Evolutionary conservation across 2,797 vertebrate genomes (phyloP).

Genomic region (Emys orbicularis): DNA sequence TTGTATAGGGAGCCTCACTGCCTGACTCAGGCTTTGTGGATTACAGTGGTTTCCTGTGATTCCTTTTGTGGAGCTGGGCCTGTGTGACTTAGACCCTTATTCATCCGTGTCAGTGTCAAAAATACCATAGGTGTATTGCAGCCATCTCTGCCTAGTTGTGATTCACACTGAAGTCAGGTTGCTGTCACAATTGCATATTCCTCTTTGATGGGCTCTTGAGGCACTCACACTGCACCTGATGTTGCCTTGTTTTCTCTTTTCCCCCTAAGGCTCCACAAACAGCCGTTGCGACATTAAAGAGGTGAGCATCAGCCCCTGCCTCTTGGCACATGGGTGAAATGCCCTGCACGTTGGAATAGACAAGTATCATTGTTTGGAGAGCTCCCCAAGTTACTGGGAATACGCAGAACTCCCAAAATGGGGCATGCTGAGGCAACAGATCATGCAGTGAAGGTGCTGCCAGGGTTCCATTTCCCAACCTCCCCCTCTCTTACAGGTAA

Average conservation of each 20-base stretch:
- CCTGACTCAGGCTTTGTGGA: not conserved
- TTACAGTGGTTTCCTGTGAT: not conserved
- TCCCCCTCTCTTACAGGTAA: too few species aligned
- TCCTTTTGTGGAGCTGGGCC: not conserved
- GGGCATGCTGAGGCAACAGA: too few species aligned
- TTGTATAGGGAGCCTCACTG: too few species aligned
- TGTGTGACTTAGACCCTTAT: not conserved
- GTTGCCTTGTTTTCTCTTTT: not conserved
- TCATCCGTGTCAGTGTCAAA: not conserved
- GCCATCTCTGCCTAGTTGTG: not conserved
- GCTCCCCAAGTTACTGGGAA: too few species aligned
- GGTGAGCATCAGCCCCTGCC: rapidly evolving
- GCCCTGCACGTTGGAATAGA: not conserved
- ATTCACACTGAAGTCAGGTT: not conserved
- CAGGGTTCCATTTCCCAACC: too few species aligned
- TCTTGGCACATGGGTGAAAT: not conserved
- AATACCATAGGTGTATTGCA: not conserved
- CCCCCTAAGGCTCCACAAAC: not conserved
- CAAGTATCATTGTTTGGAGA: not conserved
- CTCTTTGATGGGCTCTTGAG: not conserved
- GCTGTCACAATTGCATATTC: not conserved
- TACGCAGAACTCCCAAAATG: too few species aligned
- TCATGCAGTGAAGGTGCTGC: too few species aligned
- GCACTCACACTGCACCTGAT: not conserved
- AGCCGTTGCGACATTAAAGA: not conserved